Base-by-base conservation (phyloP, 2,888 invertebrate genomes). In the Cryptus armator region DNA sequence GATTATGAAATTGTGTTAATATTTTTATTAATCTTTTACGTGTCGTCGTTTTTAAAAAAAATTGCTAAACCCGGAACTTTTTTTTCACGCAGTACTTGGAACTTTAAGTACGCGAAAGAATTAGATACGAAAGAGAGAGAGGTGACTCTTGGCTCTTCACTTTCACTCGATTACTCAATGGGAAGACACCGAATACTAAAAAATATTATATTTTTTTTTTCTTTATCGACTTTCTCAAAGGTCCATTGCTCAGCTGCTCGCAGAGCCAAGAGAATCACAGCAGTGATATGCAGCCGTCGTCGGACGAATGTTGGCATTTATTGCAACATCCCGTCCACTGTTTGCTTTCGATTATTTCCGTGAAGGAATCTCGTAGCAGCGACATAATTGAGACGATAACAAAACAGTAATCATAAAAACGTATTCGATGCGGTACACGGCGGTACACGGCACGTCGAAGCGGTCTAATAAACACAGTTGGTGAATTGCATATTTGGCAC, bases 81-180 rank as follows among this genome's bases (percentile, higher is more conserved):
- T 48, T 48, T 48, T 48, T 14, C 3, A 3, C 14, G 46, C 3
- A 2, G 1, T 53, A 19, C 56, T 7, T 2, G 24, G 12, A 56
- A 19, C 19, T 56, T 56, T 2, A 2, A 7, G 56, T 19, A 24
- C 24, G 24, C 24, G 6, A 0, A 19, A 56, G 56, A 56, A 12
- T 16, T 24, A 56, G 3, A 12, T 10, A 19, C 10, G 53, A 53
- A 10, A 3, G 19, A 4, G 4, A 37, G 29, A 32, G 46, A 32
- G n/a, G 19, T 24, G 29, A 64, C 12, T 37, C 14, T 12, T 6
- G 62, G 19, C 14, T 68, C 19, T 59, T 74, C 12, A 64, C 81
- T 84, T 84, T 78, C 81, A 78, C 84, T 80, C 48, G 62, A 84
- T 84, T 81, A 70, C 74, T 81, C 74, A 84, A 81, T 78, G 74